Evolutionary conservation across 2,797 vertebrate species (phyloP), one percentile per base, ranked within the genome.

Genomic region (Alfaro cultratus): DNA sequence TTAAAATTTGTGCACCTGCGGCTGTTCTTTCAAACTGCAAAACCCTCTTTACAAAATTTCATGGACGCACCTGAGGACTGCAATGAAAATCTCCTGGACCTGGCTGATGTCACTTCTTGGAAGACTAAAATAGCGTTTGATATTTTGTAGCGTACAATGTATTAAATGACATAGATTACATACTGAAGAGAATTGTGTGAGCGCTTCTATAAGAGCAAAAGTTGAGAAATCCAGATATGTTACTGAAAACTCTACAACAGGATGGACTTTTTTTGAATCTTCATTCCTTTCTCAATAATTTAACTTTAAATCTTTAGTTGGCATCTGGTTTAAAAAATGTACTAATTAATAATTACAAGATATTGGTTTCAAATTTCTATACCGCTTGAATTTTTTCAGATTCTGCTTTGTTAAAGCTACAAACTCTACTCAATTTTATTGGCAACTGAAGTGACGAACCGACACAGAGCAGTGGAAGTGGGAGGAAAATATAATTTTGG

Each of bases 61-160:
- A 51, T 85, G 73, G 41, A 80, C 62, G 21, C 70, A 23, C 18
- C 45, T 67, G 31, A 43, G 57, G 81, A 82, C 80, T 74, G 72
- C 64, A 85, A 47, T 49, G 64, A 73, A 49, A 73, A 72, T 53
- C 76, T 47, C 55, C 29, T n/a, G 0, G 29, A 87, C 73, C 81
- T 46, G 57, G 79, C 72, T 77, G 53, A 79, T 79, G 81, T 83
- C 51, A 75, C 73, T 47, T 83, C 51, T 23, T 80, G 81, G 46
- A 85, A 72, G 73, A 83, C 71, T 71, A 81, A 86, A 89, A 90
- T 73, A 87, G 92, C 18, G 45, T n/a, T 45, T 92, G 82, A 91
- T 78, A 89, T 90, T 90, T 82, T 67, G 34, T 41, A 77, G 73
- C n/a, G 41, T 72, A 79, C 73, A 81, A 60, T 15, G 8, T 34